phyloP scores from a whole-genome alignment of 2,888 invertebrate species.

The Abrostola triplasia region DNA sequence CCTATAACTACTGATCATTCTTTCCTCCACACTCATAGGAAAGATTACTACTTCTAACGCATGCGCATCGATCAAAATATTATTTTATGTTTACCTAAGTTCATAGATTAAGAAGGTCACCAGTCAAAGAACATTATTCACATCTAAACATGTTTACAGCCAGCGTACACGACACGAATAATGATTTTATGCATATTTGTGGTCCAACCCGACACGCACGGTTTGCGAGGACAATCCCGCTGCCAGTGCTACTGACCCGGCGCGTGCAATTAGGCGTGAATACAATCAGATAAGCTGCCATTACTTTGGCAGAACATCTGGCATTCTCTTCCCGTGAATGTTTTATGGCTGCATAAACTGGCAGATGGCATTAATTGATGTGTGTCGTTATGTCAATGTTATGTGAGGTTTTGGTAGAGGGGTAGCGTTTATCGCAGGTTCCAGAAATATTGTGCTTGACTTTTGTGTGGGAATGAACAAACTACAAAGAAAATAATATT shows the following conservation, averaged over 20 bases:
- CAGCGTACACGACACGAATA: neutral
- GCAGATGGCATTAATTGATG: neutral
- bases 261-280: conserved; percentile 18
- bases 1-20: too few relatives aligned
- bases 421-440: neutral
- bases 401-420: neutral
- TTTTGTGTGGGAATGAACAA: too few relatives aligned
- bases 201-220: neutral
- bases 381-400: neutral
- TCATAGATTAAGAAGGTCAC: neutral
- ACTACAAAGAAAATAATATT: too few relatives aligned
- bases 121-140: neutral
- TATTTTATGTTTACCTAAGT: neutral
- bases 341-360: neutral
- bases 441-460: too few relatives aligned
- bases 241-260: conserved; percentile 27
- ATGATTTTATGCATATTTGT: neutral
- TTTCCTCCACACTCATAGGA: too few relatives aligned
- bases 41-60: too few relatives aligned
- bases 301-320: conserved; percentile 24
- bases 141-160: neutral
- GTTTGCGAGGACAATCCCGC: conserved; percentile 14
- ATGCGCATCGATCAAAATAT: too few relatives aligned
- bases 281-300: conserved; percentile 33
- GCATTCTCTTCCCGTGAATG: conserved; percentile 4